Conservation (phyloP, 2,113 vertebrate genomes). For the Arenaria interpres region DNA sequence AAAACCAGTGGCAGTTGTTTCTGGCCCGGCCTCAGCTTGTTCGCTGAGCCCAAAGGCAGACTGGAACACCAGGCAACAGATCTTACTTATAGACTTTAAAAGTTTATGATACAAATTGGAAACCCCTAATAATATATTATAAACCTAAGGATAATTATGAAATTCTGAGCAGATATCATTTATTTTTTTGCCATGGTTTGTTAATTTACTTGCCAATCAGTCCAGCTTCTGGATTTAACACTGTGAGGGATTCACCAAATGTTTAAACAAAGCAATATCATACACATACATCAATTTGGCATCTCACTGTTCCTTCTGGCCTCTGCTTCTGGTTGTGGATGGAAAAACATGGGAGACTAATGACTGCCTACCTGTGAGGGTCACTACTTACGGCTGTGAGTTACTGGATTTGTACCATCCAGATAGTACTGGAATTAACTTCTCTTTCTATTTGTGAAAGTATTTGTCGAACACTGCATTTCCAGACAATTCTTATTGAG, state of each 20-base stretch:
- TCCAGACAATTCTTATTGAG: not conserved
- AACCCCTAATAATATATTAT: not conserved
- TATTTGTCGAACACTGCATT: not conserved
- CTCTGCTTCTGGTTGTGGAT: not conserved
- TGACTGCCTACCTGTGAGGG: not conserved
- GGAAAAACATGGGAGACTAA: not conserved
- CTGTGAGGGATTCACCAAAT: not conserved
- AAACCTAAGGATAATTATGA: not conserved
- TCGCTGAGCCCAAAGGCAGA: not conserved
- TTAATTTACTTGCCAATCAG: not conserved
- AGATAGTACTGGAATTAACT: not conserved
- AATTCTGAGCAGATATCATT: not conserved
- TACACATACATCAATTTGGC: not conserved
- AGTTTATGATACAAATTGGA: not conserved
- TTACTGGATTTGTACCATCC: not conserved
- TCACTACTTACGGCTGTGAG: not conserved
- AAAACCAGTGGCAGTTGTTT: not conserved
- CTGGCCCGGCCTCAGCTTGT: not conserved
- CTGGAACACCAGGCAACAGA: not conserved
- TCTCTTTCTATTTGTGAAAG: conserved; percentile 1
- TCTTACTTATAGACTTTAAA: not conserved
- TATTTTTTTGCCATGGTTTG: not conserved
- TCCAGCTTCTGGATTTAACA: not conserved
- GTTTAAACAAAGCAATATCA: not conserved
- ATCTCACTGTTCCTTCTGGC: not conserved